Evolutionary conservation across 2,888 invertebrate genomes (phyloP).

Genomic region (Hoplodrina ambigua): DNA sequence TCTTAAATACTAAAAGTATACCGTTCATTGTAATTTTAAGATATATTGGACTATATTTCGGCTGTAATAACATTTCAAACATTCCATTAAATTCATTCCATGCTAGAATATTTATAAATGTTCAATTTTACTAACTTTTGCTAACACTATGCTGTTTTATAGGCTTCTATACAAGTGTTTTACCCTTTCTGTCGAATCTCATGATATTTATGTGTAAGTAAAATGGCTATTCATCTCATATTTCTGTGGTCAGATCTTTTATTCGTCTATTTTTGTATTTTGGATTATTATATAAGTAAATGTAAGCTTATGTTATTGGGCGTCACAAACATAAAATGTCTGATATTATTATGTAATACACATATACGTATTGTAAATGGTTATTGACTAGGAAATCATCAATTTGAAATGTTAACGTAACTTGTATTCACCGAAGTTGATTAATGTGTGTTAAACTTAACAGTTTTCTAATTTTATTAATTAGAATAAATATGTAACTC

Average conservation of each 20-base stretch:
- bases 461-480: conserved; percentile 25
- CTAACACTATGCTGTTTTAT: conserved; percentile 9
- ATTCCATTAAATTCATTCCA: conserved; percentile 63
- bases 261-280: conserved; percentile 33
- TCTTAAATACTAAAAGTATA: conserved; percentile 21
- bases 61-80: conserved; percentile 41
- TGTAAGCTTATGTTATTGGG: conserved; percentile 28
- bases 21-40: neutral
- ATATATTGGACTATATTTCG: conserved; percentile 23
- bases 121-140: conserved; percentile 27
- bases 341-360: conserved; percentile 42
- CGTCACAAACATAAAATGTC: conserved; percentile 43
- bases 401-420: conserved; percentile 15
- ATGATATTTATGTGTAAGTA: conserved; percentile 4
- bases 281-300: conserved; percentile 25
- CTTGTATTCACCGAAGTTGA: conserved; percentile 2
- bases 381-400: conserved; percentile 14
- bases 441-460: conserved; percentile 4
- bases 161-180: conserved; percentile 10
- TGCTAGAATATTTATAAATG: conserved; percentile 22
- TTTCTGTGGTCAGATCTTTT: conserved; percentile 7
- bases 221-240: conserved; percentile 11
- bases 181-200: conserved; percentile 37
- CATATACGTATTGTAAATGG: conserved; percentile 26
- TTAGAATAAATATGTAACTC: conserved; percentile 2